Evolutionary conservation across 2,113 vertebrate species (phyloP), one percentile per base, ranked within the genome.

Genomic region (Epinephelus cyanopodus): DNA sequence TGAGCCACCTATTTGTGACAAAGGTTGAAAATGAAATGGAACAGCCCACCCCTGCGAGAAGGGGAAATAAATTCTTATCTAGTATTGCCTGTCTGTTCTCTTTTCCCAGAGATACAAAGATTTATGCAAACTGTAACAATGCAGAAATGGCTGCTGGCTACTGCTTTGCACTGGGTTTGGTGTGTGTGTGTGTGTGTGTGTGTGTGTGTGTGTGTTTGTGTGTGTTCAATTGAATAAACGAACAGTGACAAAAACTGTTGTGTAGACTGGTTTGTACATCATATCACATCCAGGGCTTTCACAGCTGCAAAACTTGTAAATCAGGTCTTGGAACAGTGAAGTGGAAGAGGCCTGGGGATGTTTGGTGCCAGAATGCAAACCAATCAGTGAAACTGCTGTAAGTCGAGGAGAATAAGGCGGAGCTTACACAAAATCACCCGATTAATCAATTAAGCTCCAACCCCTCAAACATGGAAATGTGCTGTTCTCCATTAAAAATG

Each of bases 61-160:
- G 21, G 15, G 66, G 72, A 82, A 84, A 92, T 65, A 79, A 10
- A 86, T 85, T 81, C 47, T 87, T 84, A 89, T 92, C 72, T 66
- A 65, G 74, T 79, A 84, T 71, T 77, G 79, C 78, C 74, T 90
- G 88, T 73, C 87, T 88, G 66, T 78, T 89, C 58, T 76, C 54
- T 77, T 82, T 72, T 76, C 54, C 23, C 25, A 60, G 58, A 81
- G 77, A 90, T 79, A 73, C 65, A 77, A 64, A 87, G 77, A 88
- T 90, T 86, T 87, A 90, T 89, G 87, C 84, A 89, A 87, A 90
- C 69, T 69, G 27, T 53, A 76, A 86, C 71, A 79, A 77, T 57
- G 69, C 72, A 78, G 58, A 81, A 71, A 88, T 58, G 61, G 73
- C 89, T 89, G 53, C 80, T 70, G 79, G 86, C 89, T 82, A 57